A percentile compares a stretch with the other conserved stretches of the same genome.
phyloP scores from a whole-genome alignment of 2,888 invertebrate species.

The Creontiades dilutus region DNA sequence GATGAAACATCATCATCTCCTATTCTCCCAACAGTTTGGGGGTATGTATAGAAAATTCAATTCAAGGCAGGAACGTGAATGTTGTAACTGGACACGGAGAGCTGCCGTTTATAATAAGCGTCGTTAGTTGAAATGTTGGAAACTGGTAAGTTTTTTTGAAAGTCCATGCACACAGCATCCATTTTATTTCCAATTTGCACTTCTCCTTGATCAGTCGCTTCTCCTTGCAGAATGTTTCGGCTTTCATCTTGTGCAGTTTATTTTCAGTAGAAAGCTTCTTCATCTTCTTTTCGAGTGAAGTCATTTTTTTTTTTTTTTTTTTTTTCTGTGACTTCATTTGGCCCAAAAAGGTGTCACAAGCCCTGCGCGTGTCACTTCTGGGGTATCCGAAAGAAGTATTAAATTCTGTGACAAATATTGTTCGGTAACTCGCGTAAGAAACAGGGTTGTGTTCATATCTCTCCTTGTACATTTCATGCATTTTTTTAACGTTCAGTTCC shows the following conservation, averaged over 20 bases:
- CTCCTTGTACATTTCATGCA: too few species aligned
- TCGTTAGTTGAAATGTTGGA: slow-evolving; percentile 66
- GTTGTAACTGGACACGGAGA: slow-evolving; percentile 67
- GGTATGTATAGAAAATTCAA: slow-evolving; percentile 69
- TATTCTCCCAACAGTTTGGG: slow-evolving; percentile 70
- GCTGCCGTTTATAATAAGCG: slow-evolving; percentile 70
- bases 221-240: neutral
- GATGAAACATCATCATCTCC: slow-evolving; percentile 72
- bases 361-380: neutral
- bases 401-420: neutral
- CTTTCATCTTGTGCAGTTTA: neutral
- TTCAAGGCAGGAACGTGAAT: slow-evolving; percentile 61
- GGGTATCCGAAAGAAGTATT: neutral
- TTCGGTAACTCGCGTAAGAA: neutral
- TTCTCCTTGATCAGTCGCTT: too few species aligned
- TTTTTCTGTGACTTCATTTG: neutral
- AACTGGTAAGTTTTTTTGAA: slow-evolving; percentile 66
- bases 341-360: neutral
- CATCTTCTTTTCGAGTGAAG: neutral
- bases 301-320: neutral
- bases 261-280: neutral
- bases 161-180: slow-evolving; percentile 70
- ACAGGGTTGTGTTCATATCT: too few species aligned
- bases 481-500: too few species aligned
- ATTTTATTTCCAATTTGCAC: too few species aligned